Percentiles rank a stretch among this genome's conserved stretches.
These are phyloP conservation scores for Pangasius larnaudii DNA, from an alignment of 2,797 vertebrate species.

Conservation along the genomic window DNA sequence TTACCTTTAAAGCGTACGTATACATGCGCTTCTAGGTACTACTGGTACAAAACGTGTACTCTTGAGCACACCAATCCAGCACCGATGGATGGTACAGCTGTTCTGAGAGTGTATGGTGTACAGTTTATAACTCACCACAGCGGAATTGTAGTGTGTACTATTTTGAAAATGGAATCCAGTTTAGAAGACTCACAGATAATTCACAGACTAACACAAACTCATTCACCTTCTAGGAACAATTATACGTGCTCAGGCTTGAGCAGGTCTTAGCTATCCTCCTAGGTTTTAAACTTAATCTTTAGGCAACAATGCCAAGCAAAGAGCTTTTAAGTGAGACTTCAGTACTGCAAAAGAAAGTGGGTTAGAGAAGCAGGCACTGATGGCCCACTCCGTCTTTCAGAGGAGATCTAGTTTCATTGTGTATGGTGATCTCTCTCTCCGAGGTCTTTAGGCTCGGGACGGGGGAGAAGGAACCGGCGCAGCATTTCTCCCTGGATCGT, in stretches of 20 bases:
- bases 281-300: neutral
- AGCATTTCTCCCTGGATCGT: conserved; percentile 64
- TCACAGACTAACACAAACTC: neutral
- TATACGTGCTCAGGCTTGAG: neutral
- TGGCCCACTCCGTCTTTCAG: conserved; percentile 44
- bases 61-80: neutral
- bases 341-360: conserved; percentile 51
- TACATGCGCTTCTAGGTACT: neutral
- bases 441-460: conserved; percentile 53
- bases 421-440: conserved; percentile 64
- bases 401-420: conserved; percentile 66
- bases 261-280: neutral
- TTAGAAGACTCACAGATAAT: neutral
- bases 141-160: neutral
- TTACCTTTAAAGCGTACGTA: neutral
- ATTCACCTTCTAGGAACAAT: neutral
- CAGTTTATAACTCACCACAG: neutral
- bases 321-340: conserved; percentile 40
- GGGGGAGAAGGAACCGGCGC: conserved; percentile 66
- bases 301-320: conserved; percentile 31
- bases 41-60: no score
- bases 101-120: neutral
- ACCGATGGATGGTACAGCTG: neutral
- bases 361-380: conserved; percentile 53
- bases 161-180: neutral